These are phyloP conservation scores for Erinaceus europaeus DNA, from an alignment of 2,113 vertebrate species.

Conservation along the genomic window DNA sequence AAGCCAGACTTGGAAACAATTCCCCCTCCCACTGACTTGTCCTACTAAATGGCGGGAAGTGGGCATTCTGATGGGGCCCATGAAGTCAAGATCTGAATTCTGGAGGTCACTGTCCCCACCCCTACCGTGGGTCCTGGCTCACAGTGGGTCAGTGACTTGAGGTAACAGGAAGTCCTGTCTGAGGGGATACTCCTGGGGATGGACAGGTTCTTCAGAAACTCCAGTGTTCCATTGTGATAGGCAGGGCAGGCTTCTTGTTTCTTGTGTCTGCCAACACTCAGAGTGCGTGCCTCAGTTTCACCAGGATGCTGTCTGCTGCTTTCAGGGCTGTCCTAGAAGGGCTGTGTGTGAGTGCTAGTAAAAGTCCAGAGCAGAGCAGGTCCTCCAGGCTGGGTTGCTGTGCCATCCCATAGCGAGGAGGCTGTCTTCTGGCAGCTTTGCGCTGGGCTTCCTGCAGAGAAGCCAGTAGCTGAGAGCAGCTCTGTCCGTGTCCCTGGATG, in stretches of 20 bases:
- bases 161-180: background rate
- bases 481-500: too few relatives aligned
- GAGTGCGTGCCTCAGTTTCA: background rate
- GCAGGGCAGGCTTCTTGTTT: background rate
- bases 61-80: background rate
- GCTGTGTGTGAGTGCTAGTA: conserved; percentile 76
- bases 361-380: background rate
- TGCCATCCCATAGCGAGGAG: too few relatives aligned
- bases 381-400: too few relatives aligned
- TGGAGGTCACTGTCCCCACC: background rate
- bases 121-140: too few relatives aligned
- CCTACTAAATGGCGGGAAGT: background rate
- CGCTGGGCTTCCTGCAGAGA: too few relatives aligned
- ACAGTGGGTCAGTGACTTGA: background rate
- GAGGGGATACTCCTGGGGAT: too few relatives aligned
- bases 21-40: background rate
- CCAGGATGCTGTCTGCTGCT: background rate
- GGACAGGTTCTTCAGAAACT: background rate
- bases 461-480: too few relatives aligned
- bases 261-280: background rate
- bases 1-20: background rate
- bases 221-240: background rate
- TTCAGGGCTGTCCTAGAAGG: conserved; percentile 41
- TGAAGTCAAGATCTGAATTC: background rate
- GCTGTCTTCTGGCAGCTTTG: background rate